phyloP scores from a whole-genome alignment of 2,797 vertebrate species.

The Capromys pilorides region DNA sequence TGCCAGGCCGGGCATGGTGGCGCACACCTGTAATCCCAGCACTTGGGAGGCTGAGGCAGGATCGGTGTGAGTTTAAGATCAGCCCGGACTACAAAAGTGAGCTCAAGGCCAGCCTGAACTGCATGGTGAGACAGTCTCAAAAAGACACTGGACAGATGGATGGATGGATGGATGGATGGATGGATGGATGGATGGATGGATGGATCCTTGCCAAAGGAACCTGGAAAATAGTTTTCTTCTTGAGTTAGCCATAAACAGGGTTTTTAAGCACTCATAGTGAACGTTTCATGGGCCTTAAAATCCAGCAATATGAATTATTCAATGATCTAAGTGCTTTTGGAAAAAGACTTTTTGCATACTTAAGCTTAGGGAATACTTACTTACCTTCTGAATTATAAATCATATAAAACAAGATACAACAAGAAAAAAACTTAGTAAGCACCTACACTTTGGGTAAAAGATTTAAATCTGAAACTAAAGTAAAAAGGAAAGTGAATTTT shows the following conservation, averaged over 20 bases:
- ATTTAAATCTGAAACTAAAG: slow-evolving; percentile 38
- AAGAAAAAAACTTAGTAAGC: slow-evolving; percentile 11
- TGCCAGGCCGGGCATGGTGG: too few relatives aligned
- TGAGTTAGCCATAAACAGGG: background rate
- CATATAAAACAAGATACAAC: slow-evolving; percentile 23
- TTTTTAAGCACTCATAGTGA: background rate
- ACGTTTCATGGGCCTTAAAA: slow-evolving; percentile 53
- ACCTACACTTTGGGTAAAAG: background rate
- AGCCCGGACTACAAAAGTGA: too few relatives aligned
- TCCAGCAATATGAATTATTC: slow-evolving; percentile 41
- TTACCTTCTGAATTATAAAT: slow-evolving; percentile 33
- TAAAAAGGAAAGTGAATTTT: background rate
- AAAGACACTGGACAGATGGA: too few relatives aligned
- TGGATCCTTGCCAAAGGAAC: background rate
- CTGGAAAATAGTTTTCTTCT: background rate
- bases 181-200: too few relatives aligned
- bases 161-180: too few relatives aligned
- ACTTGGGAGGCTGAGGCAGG: too few relatives aligned
- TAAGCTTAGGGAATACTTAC: background rate
- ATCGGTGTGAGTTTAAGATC: too few relatives aligned
- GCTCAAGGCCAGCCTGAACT: too few relatives aligned
- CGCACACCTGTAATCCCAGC: too few relatives aligned
- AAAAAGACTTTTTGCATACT: slow-evolving; percentile 34
- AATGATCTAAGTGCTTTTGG: background rate
- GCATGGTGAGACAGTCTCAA: too few relatives aligned